phyloP scores from a whole-genome alignment of 1,140 invertebrate genomes.

The Drosophila sp. region DNA sequence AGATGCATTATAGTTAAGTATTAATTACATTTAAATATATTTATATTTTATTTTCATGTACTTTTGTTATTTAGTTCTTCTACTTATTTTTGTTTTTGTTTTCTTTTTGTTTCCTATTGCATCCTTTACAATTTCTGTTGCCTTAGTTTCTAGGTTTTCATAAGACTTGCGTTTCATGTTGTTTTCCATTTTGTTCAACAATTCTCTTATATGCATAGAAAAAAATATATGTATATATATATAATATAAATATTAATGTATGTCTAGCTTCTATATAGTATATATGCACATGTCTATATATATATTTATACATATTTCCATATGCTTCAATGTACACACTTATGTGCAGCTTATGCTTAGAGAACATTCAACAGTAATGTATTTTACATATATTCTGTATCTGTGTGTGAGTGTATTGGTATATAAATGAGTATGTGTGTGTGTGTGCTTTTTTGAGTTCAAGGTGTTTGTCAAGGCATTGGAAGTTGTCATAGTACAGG shows the following conservation, averaged over 20 bases:
- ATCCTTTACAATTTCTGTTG: slow-evolving; percentile 74
- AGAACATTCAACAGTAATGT: slow-evolving; percentile 36
- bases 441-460: slow-evolving; percentile 1
- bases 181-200: slow-evolving; percentile 70
- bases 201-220: slow-evolving; percentile 71
- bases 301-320: slow-evolving; percentile 34
- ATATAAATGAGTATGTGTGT: slow-evolving; percentile 9
- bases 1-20: slow-evolving; percentile 36
- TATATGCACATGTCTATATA: slow-evolving; percentile 12
- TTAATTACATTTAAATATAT: slow-evolving; percentile 51
- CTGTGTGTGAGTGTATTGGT: background rate
- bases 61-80: slow-evolving; percentile 19
- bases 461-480: slow-evolving; percentile 21
- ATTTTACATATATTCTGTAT: slow-evolving; percentile 13
- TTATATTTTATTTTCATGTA: slow-evolving; percentile 5
- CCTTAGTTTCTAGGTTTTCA: slow-evolving; percentile 76
- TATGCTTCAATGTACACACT: slow-evolving; percentile 29
- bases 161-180: slow-evolving; percentile 81
- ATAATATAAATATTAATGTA: slow-evolving; percentile 12
- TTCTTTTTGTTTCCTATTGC: slow-evolving; percentile 28
- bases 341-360: slow-evolving; percentile 17
- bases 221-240: slow-evolving; percentile 67
- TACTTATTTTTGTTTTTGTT: slow-evolving; percentile 13
- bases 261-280: slow-evolving; percentile 29
- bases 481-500: slow-evolving; percentile 22